Evolutionary conservation across 2,888 invertebrate genomes (phyloP).

Genomic region (Lepidocyrtoides sp.): DNA sequence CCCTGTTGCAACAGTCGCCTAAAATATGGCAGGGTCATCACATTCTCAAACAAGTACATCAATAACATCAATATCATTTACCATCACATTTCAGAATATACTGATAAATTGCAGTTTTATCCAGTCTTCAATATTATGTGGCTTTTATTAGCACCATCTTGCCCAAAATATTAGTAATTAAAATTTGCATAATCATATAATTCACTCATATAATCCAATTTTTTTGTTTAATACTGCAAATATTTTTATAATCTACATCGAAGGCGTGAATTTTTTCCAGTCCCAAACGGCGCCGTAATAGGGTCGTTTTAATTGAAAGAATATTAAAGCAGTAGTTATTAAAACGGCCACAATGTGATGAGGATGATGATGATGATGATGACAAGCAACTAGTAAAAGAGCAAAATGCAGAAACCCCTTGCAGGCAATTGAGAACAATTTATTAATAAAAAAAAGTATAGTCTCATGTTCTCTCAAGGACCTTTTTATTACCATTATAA

Average conservation of each 20-base stretch:
- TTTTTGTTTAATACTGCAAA: background rate
- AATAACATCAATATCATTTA: background rate
- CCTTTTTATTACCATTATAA: slow-evolving; percentile 51
- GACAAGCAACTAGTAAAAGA: slow-evolving; percentile 28
- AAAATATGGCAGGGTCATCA: background rate
- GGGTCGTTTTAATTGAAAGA: background rate
- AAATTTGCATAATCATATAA: too few species aligned
- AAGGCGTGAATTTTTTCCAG: too few species aligned
- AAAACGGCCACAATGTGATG: too few species aligned
- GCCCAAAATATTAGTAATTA: too few species aligned
- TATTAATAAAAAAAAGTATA: slow-evolving; percentile 46
- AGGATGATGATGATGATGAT: slow-evolving; percentile 5
- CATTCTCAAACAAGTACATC: too few species aligned
- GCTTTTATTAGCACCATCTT: too few species aligned
- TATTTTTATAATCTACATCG: background rate
- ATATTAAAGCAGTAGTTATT: slow-evolving; percentile 37
- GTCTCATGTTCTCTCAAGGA: slow-evolving; percentile 72
- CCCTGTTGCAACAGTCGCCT: too few species aligned
- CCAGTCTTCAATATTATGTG: too few species aligned
- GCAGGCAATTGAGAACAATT: slow-evolving; percentile 69
- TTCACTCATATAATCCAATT: too few species aligned
- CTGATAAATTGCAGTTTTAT: background rate
- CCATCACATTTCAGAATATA: background rate
- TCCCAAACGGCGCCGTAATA: background rate
- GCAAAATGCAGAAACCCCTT: slow-evolving; percentile 51